These are phyloP conservation scores for Scylla paramamosain DNA, from an alignment of 1,140 invertebrate species.

Conservation along the genomic window DNA sequence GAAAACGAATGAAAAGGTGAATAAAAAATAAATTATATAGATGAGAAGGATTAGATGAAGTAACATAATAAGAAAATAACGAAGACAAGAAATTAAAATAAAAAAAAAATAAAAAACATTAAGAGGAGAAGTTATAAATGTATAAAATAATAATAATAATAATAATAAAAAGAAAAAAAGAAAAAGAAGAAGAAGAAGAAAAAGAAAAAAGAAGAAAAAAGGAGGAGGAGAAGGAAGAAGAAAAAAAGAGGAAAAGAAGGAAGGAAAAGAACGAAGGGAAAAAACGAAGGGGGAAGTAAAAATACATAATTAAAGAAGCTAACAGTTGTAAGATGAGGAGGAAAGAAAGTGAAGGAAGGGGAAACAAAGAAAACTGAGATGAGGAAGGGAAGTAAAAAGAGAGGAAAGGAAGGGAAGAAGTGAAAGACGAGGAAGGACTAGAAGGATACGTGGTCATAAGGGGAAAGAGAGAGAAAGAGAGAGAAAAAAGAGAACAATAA, in stretches of 20 bases:
- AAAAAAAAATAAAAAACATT: neutral
- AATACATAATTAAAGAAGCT: neutral
- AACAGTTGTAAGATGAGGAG: neutral
- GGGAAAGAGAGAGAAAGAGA: no score
- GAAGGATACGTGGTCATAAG: no score
- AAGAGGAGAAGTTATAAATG: neutral
- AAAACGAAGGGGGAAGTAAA: neutral
- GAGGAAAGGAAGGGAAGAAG: no score
- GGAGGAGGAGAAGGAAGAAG: neutral
- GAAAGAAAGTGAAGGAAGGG: neutral
- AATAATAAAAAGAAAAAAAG: no score
- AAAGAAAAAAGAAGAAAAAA: neutral
- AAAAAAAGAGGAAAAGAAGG: neutral
- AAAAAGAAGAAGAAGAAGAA: neutral
- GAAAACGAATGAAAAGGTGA: no score
- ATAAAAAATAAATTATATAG: neutral
- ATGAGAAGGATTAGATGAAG: neutral
- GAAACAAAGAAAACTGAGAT: no score
- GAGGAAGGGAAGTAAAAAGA: no score
- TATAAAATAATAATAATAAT: no score
- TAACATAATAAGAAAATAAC: no score
- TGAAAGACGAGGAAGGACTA: no score
- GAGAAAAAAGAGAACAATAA: no score
- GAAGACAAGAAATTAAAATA: no score
- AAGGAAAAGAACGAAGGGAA: neutral